These are phyloP conservation scores for Dorcus parallelipipedus DNA, from an alignment of 2,888 invertebrate genomes.

Conservation along the genomic window DNA sequence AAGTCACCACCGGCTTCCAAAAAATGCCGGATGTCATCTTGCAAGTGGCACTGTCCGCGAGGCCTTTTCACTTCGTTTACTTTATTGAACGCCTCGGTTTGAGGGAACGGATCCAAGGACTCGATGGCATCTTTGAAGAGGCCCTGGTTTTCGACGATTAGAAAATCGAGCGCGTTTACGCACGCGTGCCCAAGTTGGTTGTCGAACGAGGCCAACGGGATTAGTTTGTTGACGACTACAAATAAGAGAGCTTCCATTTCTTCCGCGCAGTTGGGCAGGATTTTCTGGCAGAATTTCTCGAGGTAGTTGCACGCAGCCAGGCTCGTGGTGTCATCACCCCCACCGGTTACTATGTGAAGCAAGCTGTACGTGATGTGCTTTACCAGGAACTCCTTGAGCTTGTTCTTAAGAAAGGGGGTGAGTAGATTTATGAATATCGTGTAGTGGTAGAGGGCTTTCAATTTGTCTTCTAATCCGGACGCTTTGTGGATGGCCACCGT, in stretches of 20 bases:
- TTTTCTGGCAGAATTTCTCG: constrained; percentile 45
- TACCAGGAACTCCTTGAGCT: constrained; percentile 55
- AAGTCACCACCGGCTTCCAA: constrained; percentile 44
- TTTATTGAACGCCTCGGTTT: constrained; percentile 38
- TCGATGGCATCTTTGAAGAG: constrained; percentile 50
- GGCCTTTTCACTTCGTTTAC: constrained; percentile 43
- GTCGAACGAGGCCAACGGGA: constrained; percentile 47
- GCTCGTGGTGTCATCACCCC: constrained; percentile 39
- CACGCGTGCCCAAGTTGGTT: constrained; percentile 43
- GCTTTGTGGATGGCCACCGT: constrained; percentile 52
- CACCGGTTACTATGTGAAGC: constrained; percentile 47
- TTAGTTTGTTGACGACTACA: constrained; percentile 54
- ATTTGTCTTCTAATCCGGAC: constrained; percentile 52
- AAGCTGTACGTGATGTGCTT: constrained; percentile 57
- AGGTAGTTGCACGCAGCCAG: constrained; percentile 46
- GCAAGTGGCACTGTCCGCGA: constrained; percentile 34
- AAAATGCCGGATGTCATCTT: constrained; percentile 53
- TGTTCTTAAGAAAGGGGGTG: constrained; percentile 42
- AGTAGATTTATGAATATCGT: constrained; percentile 51
- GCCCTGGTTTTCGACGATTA: constrained; percentile 53
- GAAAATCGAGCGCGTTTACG: constrained; percentile 50
- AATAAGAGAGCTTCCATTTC: constrained; percentile 52
- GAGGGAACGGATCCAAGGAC: constrained; percentile 54
- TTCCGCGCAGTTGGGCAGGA: constrained; percentile 47
- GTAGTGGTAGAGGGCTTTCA: constrained; percentile 57